Base-by-base conservation (phyloP, 2,888 invertebrate genomes). In the Carpatolechia fugitivella region DNA sequence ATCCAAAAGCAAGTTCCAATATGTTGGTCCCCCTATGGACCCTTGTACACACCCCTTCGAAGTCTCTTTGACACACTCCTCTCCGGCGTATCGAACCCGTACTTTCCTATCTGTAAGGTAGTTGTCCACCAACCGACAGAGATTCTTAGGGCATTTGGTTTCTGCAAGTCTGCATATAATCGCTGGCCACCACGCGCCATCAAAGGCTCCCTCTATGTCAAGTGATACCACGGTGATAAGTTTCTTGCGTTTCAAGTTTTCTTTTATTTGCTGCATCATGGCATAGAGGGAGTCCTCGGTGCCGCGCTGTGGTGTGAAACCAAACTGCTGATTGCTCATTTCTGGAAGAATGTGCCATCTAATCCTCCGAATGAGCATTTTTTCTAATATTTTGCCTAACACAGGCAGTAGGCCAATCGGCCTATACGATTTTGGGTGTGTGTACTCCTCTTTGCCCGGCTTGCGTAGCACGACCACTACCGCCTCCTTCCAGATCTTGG, bases 101-200 rank as follows among this genome's bases (percentile, higher is more conserved):
- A 41, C 41, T 10, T 5, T 41, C 10, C 41, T 18, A 5, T 41
- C 20, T 3, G 3, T 20, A 1, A 41, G 20, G 11, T 61, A 61
- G 33, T 50, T 49, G 33, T 33, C 47, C 0, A 59, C 11, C 5
- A 59, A 10, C 4, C 48, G 1, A 6, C 55, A 52, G 10, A 62
- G 3, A 35, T 57, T 56, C 1, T 14, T 13, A 1, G 61, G 53
- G 10, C 54, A 56, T 8, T 13, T 6, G 13, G 49, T 51, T 14
- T 63, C 55, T 1, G 33, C 55, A 29, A 58, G 54, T 14, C 57
- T 7, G 2, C 16, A 24, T 35, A 29, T 30, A 11, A 60, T 58
- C 0, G 49, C 55, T 0, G 61, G 63, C 60, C 60, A 60, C 55
- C 56, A 56, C 1, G 57, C 41, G 20, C 41, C 18, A 8, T 41